These are phyloP conservation scores for Nephrotoma appendiculata DNA, from an alignment of 2,888 invertebrate species.

Conservation along the genomic window DNA sequence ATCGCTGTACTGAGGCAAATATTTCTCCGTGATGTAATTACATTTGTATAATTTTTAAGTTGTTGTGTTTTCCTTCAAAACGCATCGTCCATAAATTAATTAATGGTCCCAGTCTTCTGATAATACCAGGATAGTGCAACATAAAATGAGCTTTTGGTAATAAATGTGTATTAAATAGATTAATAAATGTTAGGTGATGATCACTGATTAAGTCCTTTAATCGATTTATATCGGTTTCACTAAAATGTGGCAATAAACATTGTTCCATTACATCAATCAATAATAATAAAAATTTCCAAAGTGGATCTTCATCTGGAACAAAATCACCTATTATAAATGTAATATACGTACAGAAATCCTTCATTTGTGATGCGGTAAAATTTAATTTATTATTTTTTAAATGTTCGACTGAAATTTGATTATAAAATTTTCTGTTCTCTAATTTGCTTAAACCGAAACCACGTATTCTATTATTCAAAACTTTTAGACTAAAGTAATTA, in stretches of 20 bases:
- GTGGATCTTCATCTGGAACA: no score
- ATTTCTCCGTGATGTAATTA: conserved; percentile 12
- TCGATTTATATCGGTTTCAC: conserved; percentile 1
- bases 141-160: conserved; percentile 16
- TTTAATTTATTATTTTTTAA: conserved; percentile 10
- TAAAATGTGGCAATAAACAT: conserved; percentile 5
- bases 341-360: conserved; percentile 9
- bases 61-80: conserved; percentile 17
- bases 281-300: no score
- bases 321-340: no score
- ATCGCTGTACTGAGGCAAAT: conserved; percentile 11
- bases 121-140: conserved; percentile 13
- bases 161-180: conserved; percentile 10
- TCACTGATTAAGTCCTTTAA: conserved; percentile 8
- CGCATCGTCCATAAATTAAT: conserved; percentile 14
- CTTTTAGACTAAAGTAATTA: conserved; percentile 7
- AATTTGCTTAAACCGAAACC: neutral
- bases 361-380: conserved; percentile 12
- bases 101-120: conserved; percentile 14
- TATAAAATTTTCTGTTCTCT: neutral
- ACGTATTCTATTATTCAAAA: conserved; percentile 6
- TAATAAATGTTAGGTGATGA: conserved; percentile 10
- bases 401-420: conserved; percentile 1
- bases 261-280: neutral
- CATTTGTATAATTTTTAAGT: conserved; percentile 12